A percentile compares a stretch with the other conserved stretches of the same genome.
These are phyloP conservation scores for Fragum sueziense DNA, from an alignment of 2,888 invertebrate species.

Conservation along the genomic window DNA sequence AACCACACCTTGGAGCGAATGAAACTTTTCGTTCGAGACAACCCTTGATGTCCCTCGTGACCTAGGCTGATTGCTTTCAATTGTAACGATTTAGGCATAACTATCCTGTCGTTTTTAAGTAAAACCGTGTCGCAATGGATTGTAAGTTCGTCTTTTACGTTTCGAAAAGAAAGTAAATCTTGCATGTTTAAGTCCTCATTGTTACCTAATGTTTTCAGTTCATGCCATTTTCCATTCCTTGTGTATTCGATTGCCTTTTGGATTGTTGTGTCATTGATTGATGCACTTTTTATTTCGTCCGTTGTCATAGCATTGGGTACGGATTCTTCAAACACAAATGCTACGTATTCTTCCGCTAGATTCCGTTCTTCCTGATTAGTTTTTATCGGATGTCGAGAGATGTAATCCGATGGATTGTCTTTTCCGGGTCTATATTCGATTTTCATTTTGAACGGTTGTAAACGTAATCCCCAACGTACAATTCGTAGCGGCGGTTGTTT, in stretches of 20 bases:
- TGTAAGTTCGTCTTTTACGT: too few species aligned
- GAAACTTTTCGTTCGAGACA: constrained; percentile 57
- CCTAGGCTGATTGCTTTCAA: constrained; percentile 51
- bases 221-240: constrained; percentile 41
- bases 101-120: too few species aligned
- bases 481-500: constrained; percentile 59
- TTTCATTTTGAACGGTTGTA: constrained; percentile 60
- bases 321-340: constrained; percentile 47
- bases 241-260: constrained; percentile 48
- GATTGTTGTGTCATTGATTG: constrained; percentile 51
- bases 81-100: constrained; percentile 44
- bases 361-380: constrained; percentile 18
- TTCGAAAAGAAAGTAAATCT: too few species aligned
- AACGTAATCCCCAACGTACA: constrained; percentile 55
- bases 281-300: constrained; percentile 58
- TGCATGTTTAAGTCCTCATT: constrained; percentile 27
- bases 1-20: constrained; percentile 63
- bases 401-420: constrained; percentile 67
- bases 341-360: constrained; percentile 64
- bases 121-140: too few species aligned
- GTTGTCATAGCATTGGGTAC: constrained; percentile 63
- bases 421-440: constrained; percentile 58
- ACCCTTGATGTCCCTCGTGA: constrained; percentile 67
- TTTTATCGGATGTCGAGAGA: constrained; percentile 58
- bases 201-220: constrained; percentile 35